phyloP scores from a whole-genome alignment of 2,797 vertebrate species.

The Nothura maculosa region DNA sequence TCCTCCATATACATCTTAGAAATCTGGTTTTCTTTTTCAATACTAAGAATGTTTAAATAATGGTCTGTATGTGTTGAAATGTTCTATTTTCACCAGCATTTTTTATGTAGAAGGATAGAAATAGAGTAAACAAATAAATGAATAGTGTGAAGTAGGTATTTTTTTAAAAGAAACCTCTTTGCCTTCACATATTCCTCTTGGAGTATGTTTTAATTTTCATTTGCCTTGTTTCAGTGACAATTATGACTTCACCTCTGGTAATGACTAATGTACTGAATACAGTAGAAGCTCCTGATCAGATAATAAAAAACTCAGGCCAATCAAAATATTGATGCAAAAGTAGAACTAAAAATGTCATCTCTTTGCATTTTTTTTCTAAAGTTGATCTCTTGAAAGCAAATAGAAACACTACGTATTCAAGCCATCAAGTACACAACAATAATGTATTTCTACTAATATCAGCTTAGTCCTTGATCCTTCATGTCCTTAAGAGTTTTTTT shows the following conservation, averaged over 20 bases:
- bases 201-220: not conserved
- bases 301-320: not conserved
- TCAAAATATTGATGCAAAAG: not conserved
- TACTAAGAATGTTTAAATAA: not conserved
- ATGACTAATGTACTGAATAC: not conserved
- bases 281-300: not conserved
- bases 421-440: not conserved
- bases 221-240: not conserved
- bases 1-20: not conserved
- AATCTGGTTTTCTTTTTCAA: not conserved
- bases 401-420: not conserved
- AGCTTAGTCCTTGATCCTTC: not conserved
- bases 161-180: not conserved
- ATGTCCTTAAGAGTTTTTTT: constrained; percentile 55
- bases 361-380: not conserved
- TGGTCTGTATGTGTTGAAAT: not conserved
- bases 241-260: not conserved
- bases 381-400: not conserved
- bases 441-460: not conserved
- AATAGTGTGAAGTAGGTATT: no score
- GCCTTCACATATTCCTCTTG: not conserved
- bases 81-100: not conserved
- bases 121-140: no score
- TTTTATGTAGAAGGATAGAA: not conserved
- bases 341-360: not conserved